Conservation (phyloP, 2,888 invertebrate genomes). For the Apantesis nais region DNA sequence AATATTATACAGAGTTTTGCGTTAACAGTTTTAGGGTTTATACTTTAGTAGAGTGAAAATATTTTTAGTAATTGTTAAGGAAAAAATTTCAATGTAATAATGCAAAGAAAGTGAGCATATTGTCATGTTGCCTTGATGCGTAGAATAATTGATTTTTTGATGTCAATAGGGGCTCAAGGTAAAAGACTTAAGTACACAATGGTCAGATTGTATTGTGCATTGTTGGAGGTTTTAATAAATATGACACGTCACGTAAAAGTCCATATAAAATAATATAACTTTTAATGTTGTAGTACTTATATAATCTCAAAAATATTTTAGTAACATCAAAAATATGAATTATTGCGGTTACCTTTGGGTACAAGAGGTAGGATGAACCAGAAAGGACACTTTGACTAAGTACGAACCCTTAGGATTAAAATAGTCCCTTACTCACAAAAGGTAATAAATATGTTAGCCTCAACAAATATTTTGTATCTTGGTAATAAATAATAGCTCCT, state of each 20-base stretch:
- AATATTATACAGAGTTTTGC: neutral
- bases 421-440: neutral
- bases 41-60: neutral
- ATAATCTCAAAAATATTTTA: neutral
- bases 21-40: neutral
- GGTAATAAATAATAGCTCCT: neutral
- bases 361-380: neutral
- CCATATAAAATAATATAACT: neutral
- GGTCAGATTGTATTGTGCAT: too few relatives aligned
- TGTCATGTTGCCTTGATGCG: neutral
- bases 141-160: neutral
- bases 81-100: neutral
- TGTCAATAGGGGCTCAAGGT: too few relatives aligned
- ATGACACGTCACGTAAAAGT: neutral
- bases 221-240: neutral
- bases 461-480: neutral
- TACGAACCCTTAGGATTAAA: neutral
- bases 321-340: slow-evolving; percentile 1
- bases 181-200: too few relatives aligned
- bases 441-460: neutral
- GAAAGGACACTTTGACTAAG: neutral
- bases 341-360: slow-evolving; percentile 15
- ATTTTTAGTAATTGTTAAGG: neutral
- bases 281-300: neutral
- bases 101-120: neutral